Conservation (phyloP, 1,140 invertebrate species). For the Drosophila erecta region DNA sequence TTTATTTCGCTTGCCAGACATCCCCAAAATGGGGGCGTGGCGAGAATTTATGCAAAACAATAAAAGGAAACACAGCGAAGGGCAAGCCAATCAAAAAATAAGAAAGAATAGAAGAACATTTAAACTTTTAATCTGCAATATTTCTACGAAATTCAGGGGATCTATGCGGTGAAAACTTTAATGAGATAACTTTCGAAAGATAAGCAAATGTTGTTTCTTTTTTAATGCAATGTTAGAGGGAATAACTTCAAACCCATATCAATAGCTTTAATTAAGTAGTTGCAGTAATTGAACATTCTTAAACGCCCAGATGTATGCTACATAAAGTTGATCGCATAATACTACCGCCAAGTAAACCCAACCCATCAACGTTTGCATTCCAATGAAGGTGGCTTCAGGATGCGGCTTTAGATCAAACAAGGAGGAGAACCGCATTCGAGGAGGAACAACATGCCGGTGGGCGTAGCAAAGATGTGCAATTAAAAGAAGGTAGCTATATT, state of each 20-base stretch:
- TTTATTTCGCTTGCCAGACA: constrained; percentile 58
- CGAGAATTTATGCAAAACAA: constrained; percentile 55
- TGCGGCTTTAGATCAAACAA: constrained; percentile 10
- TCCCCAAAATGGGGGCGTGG: constrained; percentile 45
- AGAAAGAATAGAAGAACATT: background rate
- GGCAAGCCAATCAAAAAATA: constrained; percentile 7
- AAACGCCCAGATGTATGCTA: constrained; percentile 1
- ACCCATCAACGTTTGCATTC: background rate
- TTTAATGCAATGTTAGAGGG: too few species aligned
- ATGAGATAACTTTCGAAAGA: too few species aligned
- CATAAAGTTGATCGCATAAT: background rate
- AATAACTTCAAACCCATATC: too few species aligned
- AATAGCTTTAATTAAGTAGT: too few species aligned
- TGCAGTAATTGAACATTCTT: too few species aligned
- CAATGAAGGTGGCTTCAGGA: constrained; percentile 12
- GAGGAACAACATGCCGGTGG: background rate
- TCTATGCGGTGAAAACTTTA: background rate
- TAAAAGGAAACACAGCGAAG: constrained; percentile 33
- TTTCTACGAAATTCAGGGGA: constrained; percentile 3
- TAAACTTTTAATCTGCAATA: constrained; percentile 18
- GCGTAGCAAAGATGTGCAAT: background rate
- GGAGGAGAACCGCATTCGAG: background rate
- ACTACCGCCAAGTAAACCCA: background rate
- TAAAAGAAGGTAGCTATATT: background rate
- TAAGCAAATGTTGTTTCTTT: too few species aligned